Evolutionary conservation across 2,888 invertebrate species (phyloP).

Genomic region (Lysandra coridon): DNA sequence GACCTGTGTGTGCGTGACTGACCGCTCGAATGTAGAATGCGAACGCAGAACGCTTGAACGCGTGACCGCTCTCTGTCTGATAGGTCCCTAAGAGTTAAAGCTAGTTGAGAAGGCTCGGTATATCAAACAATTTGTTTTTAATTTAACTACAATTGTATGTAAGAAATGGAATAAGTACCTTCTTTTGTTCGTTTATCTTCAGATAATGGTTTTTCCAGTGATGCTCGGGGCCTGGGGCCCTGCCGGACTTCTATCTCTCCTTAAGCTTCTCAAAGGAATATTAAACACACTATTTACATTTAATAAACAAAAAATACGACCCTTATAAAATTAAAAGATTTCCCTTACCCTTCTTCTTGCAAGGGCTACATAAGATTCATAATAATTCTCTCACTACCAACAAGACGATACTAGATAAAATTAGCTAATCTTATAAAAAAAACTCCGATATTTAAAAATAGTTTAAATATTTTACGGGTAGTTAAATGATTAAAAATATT

Average conservation of each 20-base stretch:
- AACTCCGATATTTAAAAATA: too few species aligned
- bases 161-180: neutral
- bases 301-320: slow-evolving; percentile 3
- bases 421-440: too few species aligned
- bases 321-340: neutral
- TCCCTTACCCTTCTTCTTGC: neutral
- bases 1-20: too few species aligned
- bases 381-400: too few species aligned
- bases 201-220: neutral
- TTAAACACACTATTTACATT: neutral
- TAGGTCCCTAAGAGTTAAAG: too few species aligned
- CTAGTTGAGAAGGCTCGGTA: too few species aligned
- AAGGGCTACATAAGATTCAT: neutral
- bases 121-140: neutral
- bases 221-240: neutral
- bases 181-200: neutral
- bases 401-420: too few species aligned
- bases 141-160: neutral
- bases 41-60: too few species aligned
- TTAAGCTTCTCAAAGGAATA: neutral
- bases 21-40: too few species aligned
- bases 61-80: too few species aligned
- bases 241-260: neutral
- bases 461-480: too few species aligned
- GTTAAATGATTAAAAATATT: too few species aligned